Evolutionary conservation across 2,797 vertebrate genomes (phyloP), one percentile per base, ranked within the genome.

Genomic region (Peromyscus aztecus): DNA sequence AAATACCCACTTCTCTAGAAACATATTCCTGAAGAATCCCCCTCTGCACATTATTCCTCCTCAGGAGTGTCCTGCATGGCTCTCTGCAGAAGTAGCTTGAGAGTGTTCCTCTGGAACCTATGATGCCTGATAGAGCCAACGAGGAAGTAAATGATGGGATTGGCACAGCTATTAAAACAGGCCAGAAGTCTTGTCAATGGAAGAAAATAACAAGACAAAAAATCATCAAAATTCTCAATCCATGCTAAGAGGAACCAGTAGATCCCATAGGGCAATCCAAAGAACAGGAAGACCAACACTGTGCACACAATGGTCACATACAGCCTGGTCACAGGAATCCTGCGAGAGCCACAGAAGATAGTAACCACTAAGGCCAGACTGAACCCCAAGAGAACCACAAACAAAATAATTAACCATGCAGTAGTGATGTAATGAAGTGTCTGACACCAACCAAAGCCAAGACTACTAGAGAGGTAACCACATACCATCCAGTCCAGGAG

Each of bases 391-490:
- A 98, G 55, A 76, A 95, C 10, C 29, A 87, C 67, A 40, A 73
- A 57, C 21, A 55, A 73, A 8, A 97, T 49, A 78, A 98, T 95
- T 91, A 98, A 94, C 89, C 98, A 86, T 67, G 94, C 17, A 13
- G 97, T 94, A 0, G 95, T 97, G 92, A 96, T 11, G 29, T 98
- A 61, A 80, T 96, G 97, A 89, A 97, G 80, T 81, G 6, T 3
- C 0, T 0, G 82, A 93, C 97, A 98, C 76, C 31, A 80, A 0
- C 1, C 11, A 0, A 2, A 7, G 0, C 34, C 10, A 3, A 0
- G 8, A 9, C 3, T 8, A 7, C 11, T 1, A 13, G 21, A 7
- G 0, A 95, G 89, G 82, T 43, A 3, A 9, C 84, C 94, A 84
- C 75, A 87, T 90, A 69, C 96, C 34, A 7, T 23, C 85, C 8